Conservation (phyloP, 2,113 vertebrate genomes). For the Capra hircus region DNA sequence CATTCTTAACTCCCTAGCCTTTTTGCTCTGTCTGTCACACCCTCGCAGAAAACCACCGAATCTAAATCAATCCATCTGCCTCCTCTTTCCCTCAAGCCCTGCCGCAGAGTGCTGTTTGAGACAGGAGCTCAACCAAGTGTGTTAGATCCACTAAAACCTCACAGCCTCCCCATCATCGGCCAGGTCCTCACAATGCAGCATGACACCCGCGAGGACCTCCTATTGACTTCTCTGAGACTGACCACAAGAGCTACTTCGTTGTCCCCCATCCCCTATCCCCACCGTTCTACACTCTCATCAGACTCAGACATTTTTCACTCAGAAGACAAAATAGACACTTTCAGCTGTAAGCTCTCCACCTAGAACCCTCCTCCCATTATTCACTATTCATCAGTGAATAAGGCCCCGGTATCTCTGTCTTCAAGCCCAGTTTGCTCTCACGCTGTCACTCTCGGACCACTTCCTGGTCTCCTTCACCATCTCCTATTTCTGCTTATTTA, state of each 20-base stretch:
- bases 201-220: background rate
- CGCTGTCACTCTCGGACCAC: background rate
- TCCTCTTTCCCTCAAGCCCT: background rate
- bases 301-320: background rate
- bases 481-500: background rate
- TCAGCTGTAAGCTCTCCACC: background rate
- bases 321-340: background rate
- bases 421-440: background rate
- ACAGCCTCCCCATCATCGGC: background rate
- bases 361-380: background rate
- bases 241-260: background rate
- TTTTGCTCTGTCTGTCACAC: background rate
- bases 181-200: background rate
- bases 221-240: background rate
- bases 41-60: conserved; percentile 4
- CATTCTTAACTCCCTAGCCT: background rate
- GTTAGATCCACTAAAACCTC: background rate
- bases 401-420: background rate
- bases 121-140: background rate
- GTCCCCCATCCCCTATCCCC: background rate
- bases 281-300: background rate
- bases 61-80: background rate
- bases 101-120: background rate
- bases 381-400: background rate
- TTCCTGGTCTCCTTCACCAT: background rate